Conservation (phyloP, 2,797 vertebrate genomes). For the Paguma larvata region DNA sequence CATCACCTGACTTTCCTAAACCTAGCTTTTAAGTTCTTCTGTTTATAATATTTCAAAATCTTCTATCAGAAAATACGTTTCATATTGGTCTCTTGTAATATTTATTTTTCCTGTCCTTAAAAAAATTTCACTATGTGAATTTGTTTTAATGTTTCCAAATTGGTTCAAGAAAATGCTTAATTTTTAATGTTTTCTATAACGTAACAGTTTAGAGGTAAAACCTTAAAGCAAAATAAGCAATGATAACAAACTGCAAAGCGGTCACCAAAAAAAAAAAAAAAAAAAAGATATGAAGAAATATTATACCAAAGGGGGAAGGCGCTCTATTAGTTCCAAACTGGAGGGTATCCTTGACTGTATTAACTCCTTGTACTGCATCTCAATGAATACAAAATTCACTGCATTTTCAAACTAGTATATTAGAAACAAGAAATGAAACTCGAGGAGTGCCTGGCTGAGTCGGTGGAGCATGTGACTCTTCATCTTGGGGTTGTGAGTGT, state of each 20-base stretch:
- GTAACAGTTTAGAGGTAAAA: constrained; percentile 15
- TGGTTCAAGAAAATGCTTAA: constrained; percentile 1
- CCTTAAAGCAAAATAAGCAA: constrained; percentile 5
- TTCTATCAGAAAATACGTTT: background rate
- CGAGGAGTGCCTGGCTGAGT: too few species aligned
- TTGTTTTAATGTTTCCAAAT: constrained; percentile 50
- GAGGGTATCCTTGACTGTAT: background rate
- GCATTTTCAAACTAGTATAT: constrained; percentile 14
- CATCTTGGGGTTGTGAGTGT: too few species aligned
- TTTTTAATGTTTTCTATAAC: background rate
- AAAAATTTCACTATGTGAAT: constrained; percentile 59
- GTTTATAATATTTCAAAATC: constrained; percentile 47
- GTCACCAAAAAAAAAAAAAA: background rate
- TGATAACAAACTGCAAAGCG: constrained; percentile 21
- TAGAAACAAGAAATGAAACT: background rate
- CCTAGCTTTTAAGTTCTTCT: background rate
- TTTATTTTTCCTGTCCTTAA: constrained; percentile 12
- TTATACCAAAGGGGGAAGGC: background rate
- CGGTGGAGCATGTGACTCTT: too few species aligned
- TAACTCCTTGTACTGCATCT: background rate
- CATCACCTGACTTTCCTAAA: background rate
- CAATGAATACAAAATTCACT: constrained; percentile 11
- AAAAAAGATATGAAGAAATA: background rate
- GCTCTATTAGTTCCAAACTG: background rate
- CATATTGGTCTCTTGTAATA: background rate